These are phyloP conservation scores for Cottoperca gobio DNA, from an alignment of 2,797 vertebrate genomes.

Conservation along the genomic window DNA sequence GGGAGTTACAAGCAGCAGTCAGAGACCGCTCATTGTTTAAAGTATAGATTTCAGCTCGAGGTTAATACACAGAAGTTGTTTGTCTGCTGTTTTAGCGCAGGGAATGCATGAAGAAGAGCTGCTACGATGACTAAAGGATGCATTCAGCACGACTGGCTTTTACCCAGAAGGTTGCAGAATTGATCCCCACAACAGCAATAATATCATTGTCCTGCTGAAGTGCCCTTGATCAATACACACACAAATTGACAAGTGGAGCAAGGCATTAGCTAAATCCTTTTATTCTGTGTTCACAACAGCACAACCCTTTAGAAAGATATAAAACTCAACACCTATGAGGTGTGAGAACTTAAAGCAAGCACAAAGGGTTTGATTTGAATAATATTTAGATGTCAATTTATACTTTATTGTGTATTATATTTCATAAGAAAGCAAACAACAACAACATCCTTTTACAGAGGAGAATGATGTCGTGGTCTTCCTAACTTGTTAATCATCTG, in stretches of 20 bases:
- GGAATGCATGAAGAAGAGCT: slow-evolving; percentile 25
- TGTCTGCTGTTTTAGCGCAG: slow-evolving; percentile 34
- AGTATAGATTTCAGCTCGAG: slow-evolving; percentile 15
- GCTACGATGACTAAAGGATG: slow-evolving; percentile 10
- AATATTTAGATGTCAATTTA: background rate
- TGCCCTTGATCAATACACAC: slow-evolving; percentile 28
- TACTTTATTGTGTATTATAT: background rate
- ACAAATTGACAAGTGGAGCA: background rate
- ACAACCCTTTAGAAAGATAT: fast-evolving
- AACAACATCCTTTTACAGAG: background rate
- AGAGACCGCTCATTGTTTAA: slow-evolving; percentile 5
- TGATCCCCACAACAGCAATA: slow-evolving; percentile 16
- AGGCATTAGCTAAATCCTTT: background rate
- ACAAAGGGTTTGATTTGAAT: background rate
- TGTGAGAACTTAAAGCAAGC: background rate
- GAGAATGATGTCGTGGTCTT: background rate
- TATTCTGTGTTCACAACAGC: background rate
- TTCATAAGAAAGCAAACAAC: slow-evolving; percentile 1
- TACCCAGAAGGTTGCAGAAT: slow-evolving; percentile 20
- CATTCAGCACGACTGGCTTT: slow-evolving; percentile 18
- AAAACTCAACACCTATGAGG: background rate
- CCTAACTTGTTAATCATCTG: background rate
- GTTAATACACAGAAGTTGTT: slow-evolving; percentile 31
- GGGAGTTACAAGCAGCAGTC: slow-evolving; percentile 24
- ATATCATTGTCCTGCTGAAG: slow-evolving; percentile 22